Evolutionary conservation across 1,140 invertebrate species (phyloP), one percentile per base, ranked within the genome.

Genomic region (Hylyphantes graminicola): DNA sequence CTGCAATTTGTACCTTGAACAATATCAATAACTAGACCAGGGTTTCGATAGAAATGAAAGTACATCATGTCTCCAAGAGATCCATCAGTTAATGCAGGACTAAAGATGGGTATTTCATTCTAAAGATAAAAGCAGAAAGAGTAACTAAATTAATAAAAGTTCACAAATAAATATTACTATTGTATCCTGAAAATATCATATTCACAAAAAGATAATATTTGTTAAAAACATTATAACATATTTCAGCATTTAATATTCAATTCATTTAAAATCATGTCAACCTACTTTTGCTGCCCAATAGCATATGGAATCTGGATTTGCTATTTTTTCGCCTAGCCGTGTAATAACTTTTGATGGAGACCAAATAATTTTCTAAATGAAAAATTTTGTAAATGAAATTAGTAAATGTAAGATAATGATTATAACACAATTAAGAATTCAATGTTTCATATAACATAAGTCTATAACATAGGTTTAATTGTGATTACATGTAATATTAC

Each of bases 81-180:
- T 7, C 98, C 98, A 92, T 99, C 98, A 0, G 98, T 99, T 76
- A 99, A 90, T 0, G 98, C 98, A 1, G 98, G 98, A 92, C 97
- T 96, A 89, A 97, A 99, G 0, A 99, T 94, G 8, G 98, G 98
- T 90, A 99, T 99, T 88, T 97, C 94, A 91, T 99, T 99, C 89
- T 91, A 78, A 13, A 11, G 15, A n/a, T n/a, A n/a, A 54, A 35
- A 21, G 19, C 9, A 8, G 2, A 12, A 59, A 13, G 12, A 3
- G 57, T 59, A 59, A 59, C 3, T 59, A 12, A 59, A 9, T 59
- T 13, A 9, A 59, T 5, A 59, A 59, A 13, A 59, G 2, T 59
- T 59, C 11, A 59, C 5, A 59, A 59, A 59, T 59, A 59, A 59
- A 13, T 59, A 9, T 35, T 59, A 2, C 11, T 59, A 13, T 59